A percentile compares a stretch with the other conserved stretches of the same genome.
Conservation (phyloP, 2,797 vertebrate genomes). For the Platalea minor region DNA sequence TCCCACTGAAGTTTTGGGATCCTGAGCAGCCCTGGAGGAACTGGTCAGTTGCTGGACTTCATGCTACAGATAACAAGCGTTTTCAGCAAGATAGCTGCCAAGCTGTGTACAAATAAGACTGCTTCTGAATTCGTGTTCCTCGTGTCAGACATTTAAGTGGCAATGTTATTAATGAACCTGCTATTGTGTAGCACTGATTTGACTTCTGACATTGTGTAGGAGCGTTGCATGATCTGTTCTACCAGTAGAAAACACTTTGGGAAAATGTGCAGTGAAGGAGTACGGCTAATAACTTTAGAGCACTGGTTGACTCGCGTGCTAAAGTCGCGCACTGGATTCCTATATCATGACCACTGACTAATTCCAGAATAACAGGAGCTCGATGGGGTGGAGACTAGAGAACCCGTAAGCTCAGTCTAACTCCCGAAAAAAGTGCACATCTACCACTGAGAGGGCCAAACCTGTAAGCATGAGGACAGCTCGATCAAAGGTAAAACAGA, state of each 20-base stretch:
- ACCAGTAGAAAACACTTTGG: neutral
- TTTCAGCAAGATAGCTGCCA: slow-evolving; percentile 48
- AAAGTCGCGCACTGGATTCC: neutral
- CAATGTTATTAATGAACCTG: neutral
- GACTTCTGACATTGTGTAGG: neutral
- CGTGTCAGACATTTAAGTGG: neutral
- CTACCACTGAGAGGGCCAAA: neutral
- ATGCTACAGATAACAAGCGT: neutral
- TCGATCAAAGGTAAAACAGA: neutral
- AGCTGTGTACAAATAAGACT: neutral
- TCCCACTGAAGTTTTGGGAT: neutral
- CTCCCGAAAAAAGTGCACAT: neutral
- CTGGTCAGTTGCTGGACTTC: neutral
- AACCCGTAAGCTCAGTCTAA: neutral
- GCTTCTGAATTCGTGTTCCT: neutral
- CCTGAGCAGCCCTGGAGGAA: neutral
- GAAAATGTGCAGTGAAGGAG: neutral
- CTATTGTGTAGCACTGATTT: neutral
- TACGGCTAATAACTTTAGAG: neutral
- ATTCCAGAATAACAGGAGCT: neutral
- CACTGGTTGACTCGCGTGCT: neutral
- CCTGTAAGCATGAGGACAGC: neutral
- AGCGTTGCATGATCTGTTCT: neutral
- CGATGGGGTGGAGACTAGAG: neutral
- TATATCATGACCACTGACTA: neutral